phyloP scores from a whole-genome alignment of 2,888 invertebrate species.

The Muscina levida region DNA sequence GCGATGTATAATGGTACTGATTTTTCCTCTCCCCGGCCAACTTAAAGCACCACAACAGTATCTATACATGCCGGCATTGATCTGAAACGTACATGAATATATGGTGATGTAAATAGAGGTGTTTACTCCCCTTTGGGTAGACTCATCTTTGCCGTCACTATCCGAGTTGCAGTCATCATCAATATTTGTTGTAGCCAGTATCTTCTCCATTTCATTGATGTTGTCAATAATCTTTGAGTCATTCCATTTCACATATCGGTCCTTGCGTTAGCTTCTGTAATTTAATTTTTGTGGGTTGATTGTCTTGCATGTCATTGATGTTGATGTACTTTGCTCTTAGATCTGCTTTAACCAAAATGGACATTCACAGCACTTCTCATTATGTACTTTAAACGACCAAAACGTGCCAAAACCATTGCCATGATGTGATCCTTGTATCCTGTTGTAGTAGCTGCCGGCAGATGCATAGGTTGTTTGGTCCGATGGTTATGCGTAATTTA shows the following conservation, averaged over 20 bases:
- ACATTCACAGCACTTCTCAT: slow-evolving; percentile 55
- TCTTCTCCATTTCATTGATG: slow-evolving; percentile 61
- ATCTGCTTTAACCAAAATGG: slow-evolving; percentile 38
- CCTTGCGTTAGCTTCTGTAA: slow-evolving; percentile 3
- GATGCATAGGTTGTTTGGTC: slow-evolving; percentile 70
- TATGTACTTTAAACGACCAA: slow-evolving; percentile 49
- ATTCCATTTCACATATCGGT: slow-evolving; percentile 28
- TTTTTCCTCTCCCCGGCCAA: neutral
- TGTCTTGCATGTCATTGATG: slow-evolving; percentile 61
- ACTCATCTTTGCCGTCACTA: slow-evolving; percentile 2
- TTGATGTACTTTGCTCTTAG: slow-evolving; percentile 22
- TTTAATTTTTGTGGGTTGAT: slow-evolving; percentile 24
- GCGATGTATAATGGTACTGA: slow-evolving; percentile 23
- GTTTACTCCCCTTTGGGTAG: slow-evolving; percentile 69
- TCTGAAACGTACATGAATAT: slow-evolving; percentile 76
- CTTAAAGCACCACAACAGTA: no score
- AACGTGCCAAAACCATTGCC: slow-evolving; percentile 43
- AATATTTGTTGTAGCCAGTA: slow-evolving; percentile 59
- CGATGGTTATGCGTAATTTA: slow-evolving; percentile 78
- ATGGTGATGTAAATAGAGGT: slow-evolving; percentile 74
- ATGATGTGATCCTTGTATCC: slow-evolving; percentile 30
- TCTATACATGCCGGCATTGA: slow-evolving; percentile 61
- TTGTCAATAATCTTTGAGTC: slow-evolving; percentile 53
- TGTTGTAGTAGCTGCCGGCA: neutral
- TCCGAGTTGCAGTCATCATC: slow-evolving; percentile 54